These are phyloP conservation scores for Drosophila paranaensis DNA, from an alignment of 2,888 invertebrate genomes.

Conservation along the genomic window DNA sequence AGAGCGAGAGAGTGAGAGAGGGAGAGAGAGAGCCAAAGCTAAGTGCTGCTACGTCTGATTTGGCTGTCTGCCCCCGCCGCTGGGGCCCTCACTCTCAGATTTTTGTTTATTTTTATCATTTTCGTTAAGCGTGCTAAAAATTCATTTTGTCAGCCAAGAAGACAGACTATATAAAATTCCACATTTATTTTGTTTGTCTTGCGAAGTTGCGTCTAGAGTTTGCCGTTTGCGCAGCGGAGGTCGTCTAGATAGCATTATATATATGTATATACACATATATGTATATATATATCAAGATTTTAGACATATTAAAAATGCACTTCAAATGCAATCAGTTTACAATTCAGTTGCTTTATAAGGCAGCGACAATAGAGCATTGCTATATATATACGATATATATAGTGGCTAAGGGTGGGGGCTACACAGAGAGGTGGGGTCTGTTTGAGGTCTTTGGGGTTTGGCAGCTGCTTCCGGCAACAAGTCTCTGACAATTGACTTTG, in stretches of 20 bases:
- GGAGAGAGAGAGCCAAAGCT: constrained; percentile 8
- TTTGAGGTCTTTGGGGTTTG: background rate
- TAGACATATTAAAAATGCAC: constrained; percentile 38
- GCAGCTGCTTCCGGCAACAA: constrained; percentile 54
- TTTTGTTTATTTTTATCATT: constrained; percentile 75
- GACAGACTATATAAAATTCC: constrained; percentile 29
- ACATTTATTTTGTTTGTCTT: constrained; percentile 11
- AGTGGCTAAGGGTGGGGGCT: background rate
- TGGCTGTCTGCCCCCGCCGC: background rate
- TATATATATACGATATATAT: background rate
- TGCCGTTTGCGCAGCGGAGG: constrained; percentile 55
- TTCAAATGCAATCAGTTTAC: constrained; percentile 43
- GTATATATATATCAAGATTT: constrained; percentile 10
- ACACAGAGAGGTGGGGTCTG: background rate
- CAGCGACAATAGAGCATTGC: background rate
- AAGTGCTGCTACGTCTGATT: constrained; percentile 25
- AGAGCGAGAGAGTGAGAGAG: background rate
- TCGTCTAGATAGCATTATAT: constrained; percentile 27
- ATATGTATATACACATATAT: constrained; percentile 1
- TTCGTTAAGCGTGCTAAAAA: constrained; percentile 69
- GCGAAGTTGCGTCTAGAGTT: constrained; percentile 23
- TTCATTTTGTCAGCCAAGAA: constrained; percentile 53
- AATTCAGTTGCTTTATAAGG: constrained; percentile 42
- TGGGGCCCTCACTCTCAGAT: constrained; percentile 27
- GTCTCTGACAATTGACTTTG: constrained; percentile 17